Evolutionary conservation across 2,797 vertebrate genomes (phyloP), one percentile per base, ranked within the genome.

Genomic region (Netta rufina): DNA sequence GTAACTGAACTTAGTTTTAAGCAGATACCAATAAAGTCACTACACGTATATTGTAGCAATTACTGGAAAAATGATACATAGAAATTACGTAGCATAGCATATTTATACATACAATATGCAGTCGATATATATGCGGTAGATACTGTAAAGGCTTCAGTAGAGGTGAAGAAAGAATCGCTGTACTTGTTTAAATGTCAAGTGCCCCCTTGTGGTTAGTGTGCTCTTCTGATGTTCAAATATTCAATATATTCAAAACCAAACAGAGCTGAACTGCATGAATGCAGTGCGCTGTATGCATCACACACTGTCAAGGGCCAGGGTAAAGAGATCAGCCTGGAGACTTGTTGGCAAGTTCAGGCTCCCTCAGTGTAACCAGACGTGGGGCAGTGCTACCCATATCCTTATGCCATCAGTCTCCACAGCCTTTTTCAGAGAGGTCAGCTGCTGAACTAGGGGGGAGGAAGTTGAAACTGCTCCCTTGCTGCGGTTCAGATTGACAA

Each of bases 201-300:
- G 96, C 97, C 97, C 95, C 82, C 97, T 96, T 79, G 97, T 97
- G 97, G 97, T 58, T 70, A 65, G n/a, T 16, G 13, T 3, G 49
- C 74, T 57, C 72, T 32, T 49, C 51, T 28, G 15, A 28, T 13
- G 15, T 28, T 28, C 51, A 53, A 17, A 53, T 53, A 53, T 17
- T 6, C 51, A 53, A 53, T 33, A 2, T 36, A 66, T 20, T 86
- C 25, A 39, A 95, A 80, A 65, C 28, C 57, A 41, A n/a, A 58
- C 3, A 32, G 73, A 62, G 75, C 2, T 13, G 67, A 69, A 30
- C 13, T 2, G 14, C 28, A 2, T 0, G 8, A 53, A 32, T 0
- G 3, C 36, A 43, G 25, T 0, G 45, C 3, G 16, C 47, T 45
- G 28, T 60, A 41, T 3, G 1, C 43, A 54, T 30, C 72, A 33